Evolutionary conservation across 2,113 vertebrate genomes (phyloP).

Genomic region (Forbesichthys papilliferus): DNA sequence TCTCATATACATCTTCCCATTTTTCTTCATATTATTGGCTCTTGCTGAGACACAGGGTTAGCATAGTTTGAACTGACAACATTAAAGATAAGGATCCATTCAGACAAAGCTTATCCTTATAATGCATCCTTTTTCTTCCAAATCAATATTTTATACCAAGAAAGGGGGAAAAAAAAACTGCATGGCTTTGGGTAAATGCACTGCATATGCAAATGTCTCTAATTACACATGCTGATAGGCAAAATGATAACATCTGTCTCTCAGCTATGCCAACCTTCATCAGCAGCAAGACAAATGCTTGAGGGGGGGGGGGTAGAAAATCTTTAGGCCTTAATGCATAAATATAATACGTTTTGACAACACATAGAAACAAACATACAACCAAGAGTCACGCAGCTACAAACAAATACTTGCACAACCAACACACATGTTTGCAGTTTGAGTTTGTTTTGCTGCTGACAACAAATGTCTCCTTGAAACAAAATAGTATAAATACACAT

Average conservation of each 20-base stretch:
- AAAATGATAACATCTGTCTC: constrained; percentile 79
- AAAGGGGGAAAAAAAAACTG: constrained; percentile 48
- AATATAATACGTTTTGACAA: constrained; percentile 69
- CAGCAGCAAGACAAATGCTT: constrained; percentile 60
- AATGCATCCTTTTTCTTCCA: background rate
- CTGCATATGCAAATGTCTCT: constrained; percentile 77
- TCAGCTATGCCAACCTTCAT: constrained; percentile 61
- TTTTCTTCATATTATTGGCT: background rate
- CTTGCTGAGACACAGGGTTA: background rate
- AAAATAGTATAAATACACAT: background rate
- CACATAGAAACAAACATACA: constrained; percentile 65
- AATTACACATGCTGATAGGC: constrained; percentile 81
- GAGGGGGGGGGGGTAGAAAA: constrained; percentile 17
- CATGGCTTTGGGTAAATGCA: constrained; percentile 46
- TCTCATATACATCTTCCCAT: background rate
- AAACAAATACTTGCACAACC: constrained; percentile 67
- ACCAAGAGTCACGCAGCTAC: constrained; percentile 50
- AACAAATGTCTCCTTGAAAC: constrained; percentile 21
- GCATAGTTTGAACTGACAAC: background rate
- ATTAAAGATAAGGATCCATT: background rate
- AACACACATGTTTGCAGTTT: constrained; percentile 51
- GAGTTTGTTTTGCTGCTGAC: constrained; percentile 38
- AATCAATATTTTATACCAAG: constrained; percentile 64
- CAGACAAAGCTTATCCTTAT: background rate
- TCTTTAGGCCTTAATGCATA: constrained; percentile 58